phyloP scores from a whole-genome alignment of 2,888 invertebrate species.

The Encarsia formosa region DNA sequence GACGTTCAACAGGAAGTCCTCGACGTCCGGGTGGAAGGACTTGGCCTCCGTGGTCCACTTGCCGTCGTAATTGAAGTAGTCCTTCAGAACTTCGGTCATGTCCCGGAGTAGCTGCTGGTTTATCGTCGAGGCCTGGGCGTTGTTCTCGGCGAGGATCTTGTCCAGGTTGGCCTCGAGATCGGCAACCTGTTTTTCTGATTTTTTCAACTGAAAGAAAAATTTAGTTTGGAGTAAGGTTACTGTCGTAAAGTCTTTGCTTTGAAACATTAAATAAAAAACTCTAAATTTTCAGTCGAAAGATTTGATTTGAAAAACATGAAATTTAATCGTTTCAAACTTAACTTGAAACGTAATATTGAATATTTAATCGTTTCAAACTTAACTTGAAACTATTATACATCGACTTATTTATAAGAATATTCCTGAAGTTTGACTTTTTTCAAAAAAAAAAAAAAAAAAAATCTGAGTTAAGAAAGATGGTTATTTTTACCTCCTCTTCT shows the following conservation, averaged over 20 bases:
- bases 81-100: constrained; percentile 19
- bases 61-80: constrained; percentile 24
- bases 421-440: too few relatives aligned
- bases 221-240: neutral
- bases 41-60: constrained; percentile 18
- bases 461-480: too few relatives aligned
- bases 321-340: too few relatives aligned
- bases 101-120: constrained; percentile 8
- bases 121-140: neutral
- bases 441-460: too few relatives aligned
- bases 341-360: neutral
- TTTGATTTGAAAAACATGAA: too few relatives aligned
- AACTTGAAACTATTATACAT: too few relatives aligned
- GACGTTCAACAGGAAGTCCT: constrained; percentile 18
- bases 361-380: neutral
- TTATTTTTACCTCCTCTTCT: constrained; percentile 29
- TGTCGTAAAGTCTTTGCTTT: too few relatives aligned
- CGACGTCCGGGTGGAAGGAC: constrained; percentile 11
- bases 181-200: constrained; percentile 19
- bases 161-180: constrained; percentile 20
- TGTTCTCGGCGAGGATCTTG: constrained; percentile 3
- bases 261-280: too few relatives aligned
- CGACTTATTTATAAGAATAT: too few relatives aligned
- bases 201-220: constrained; percentile 11
- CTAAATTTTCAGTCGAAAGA: too few relatives aligned